Percentiles rank a stretch among this genome's conserved stretches.
Conservation (phyloP, 1,140 invertebrate genomes). For the Heliconius eleuchia region DNA sequence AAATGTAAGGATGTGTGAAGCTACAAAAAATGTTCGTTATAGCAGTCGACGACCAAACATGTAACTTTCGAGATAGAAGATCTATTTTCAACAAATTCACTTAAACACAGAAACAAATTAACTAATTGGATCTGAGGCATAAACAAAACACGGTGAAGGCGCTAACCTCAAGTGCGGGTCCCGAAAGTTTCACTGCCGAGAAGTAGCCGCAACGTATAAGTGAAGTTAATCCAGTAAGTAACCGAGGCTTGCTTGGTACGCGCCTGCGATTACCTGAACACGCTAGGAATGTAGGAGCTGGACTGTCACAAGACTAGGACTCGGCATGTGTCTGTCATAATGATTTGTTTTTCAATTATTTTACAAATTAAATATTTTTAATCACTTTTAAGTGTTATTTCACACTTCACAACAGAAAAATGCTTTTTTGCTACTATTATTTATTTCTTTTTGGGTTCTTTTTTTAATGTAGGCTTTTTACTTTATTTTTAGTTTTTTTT, state of each 20-base stretch:
- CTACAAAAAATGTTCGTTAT: no score
- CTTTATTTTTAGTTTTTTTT: no score
- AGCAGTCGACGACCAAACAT: not conserved
- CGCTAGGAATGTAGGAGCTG: not conserved
- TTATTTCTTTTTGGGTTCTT: no score
- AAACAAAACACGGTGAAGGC: not conserved
- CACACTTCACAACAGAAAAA: no score
- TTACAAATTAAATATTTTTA: no score
- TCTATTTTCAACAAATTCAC: not conserved
- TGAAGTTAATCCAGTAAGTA: slow-evolving; percentile 19
- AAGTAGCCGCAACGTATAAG: not conserved
- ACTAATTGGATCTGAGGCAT: not conserved
- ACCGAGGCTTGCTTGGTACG: slow-evolving; percentile 8
- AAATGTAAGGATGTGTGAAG: no score
- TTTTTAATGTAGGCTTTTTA: no score
- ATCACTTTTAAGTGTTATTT: no score
- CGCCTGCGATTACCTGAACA: slow-evolving; percentile 16
- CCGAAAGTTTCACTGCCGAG: not conserved
- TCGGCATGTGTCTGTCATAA: not conserved
- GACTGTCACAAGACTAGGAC: not conserved
- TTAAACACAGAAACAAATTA: slow-evolving; percentile 7
- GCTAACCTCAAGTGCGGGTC: not conserved
- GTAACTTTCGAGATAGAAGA: not conserved
- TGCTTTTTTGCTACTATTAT: no score
- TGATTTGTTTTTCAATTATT: not conserved